phyloP scores from a whole-genome alignment of 2,797 vertebrate genomes.

The Rhincodon typus region DNA sequence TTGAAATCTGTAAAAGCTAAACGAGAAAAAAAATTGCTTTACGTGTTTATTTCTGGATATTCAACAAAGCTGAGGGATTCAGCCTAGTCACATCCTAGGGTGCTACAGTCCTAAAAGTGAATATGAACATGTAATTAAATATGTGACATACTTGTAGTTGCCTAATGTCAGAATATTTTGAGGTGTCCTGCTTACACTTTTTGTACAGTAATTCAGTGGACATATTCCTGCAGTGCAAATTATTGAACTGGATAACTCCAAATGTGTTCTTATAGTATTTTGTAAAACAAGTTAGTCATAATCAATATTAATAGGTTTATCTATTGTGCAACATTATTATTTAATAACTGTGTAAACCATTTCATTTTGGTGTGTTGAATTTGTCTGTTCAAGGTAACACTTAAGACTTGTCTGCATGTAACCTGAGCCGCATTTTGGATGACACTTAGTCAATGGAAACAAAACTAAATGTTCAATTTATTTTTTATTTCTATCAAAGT shows the following conservation, averaged over 20 bases:
- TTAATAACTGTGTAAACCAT: background rate
- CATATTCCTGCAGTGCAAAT: background rate
- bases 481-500: background rate
- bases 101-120: background rate
- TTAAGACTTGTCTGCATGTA: background rate
- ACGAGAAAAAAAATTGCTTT: background rate
- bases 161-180: background rate
- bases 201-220: background rate
- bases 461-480: background rate
- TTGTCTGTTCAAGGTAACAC: background rate
- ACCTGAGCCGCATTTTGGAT: slow-evolving; percentile 3
- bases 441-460: background rate
- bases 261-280: background rate
- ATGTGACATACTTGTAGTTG: background rate
- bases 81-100: background rate
- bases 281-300: background rate
- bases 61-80: background rate
- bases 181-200: background rate
- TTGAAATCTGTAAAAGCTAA: background rate
- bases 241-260: slow-evolving; percentile 19
- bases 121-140: background rate
- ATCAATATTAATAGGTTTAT: slow-evolving; percentile 6
- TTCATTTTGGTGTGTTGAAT: slow-evolving; percentile 2
- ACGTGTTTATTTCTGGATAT: background rate
- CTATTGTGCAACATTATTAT: background rate